Evolutionary conservation across 2,888 invertebrate genomes (phyloP).

Genomic region (Clitarchus hookeri): DNA sequence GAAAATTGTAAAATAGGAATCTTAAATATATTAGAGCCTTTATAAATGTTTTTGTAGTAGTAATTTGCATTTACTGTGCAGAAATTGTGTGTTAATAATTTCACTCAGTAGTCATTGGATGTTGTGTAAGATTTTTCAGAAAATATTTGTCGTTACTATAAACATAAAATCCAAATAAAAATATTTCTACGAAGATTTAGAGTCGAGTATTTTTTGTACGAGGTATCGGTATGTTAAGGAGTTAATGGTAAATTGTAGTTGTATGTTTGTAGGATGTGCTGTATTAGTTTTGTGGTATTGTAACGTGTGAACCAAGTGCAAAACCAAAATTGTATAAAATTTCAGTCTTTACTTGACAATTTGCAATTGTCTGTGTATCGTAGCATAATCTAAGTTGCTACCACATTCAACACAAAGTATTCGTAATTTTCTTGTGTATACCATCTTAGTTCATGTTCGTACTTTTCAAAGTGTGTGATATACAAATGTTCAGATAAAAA

Average conservation of each 20-base stretch:
- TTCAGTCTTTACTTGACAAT: not conserved
- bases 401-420: conserved; percentile 9
- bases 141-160: conserved; percentile 8
- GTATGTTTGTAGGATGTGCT: not conserved
- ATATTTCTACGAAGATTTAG: conserved; percentile 2
- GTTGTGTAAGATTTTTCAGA: not conserved
- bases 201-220: not conserved
- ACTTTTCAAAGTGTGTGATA: not conserved
- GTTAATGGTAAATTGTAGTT: not conserved
- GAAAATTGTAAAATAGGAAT: not conserved
- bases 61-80: not conserved
- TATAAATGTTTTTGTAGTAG: not conserved
- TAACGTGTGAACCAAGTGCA: not conserved
- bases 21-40: not conserved
- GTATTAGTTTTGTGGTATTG: not conserved
- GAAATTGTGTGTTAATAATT: not conserved
- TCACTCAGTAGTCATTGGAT: not conserved
- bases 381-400: not conserved
- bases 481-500: not conserved
- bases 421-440: not conserved
- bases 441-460: not conserved
- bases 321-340: not conserved
- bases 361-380: not conserved
- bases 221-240: not conserved
- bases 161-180: conserved; percentile 1